Conservation (phyloP, 2,797 vertebrate species). For the Pseudochirops cupreus region DNA sequence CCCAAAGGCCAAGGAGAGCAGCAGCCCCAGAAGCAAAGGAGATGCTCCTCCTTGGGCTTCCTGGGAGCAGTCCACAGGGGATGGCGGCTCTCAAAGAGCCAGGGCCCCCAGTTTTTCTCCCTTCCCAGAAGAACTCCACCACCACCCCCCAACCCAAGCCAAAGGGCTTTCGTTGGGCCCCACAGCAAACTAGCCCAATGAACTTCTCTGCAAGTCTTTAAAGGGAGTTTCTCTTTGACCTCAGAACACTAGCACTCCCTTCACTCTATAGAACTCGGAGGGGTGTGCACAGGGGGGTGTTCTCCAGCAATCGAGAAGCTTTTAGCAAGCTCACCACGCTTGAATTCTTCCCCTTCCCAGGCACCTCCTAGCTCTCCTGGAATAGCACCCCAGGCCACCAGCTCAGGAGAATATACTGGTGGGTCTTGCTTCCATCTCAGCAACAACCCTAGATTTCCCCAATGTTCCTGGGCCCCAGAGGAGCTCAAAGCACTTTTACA, state of each 20-base stretch:
- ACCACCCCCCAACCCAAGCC: neutral
- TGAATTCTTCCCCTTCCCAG: neutral
- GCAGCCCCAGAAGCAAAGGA: neutral
- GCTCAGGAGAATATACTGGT: neutral
- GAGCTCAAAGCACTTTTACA: neutral
- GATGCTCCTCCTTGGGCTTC: neutral
- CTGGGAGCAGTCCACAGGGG: neutral
- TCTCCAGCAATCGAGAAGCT: neutral
- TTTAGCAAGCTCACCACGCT: too few relatives aligned
- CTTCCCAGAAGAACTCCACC: neutral
- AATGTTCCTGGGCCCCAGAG: neutral
- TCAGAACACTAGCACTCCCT: neutral
- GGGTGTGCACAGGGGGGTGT: neutral
- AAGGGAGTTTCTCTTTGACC: too few relatives aligned
- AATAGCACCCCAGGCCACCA: neutral
- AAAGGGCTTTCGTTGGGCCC: neutral
- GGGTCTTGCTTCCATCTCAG: neutral
- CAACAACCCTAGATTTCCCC: neutral
- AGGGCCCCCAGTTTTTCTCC: neutral
- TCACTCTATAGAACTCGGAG: neutral
- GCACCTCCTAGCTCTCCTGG: neutral
- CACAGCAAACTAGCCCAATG: neutral
- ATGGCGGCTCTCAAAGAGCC: neutral
- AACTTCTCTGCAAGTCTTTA: neutral
- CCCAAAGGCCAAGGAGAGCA: neutral